Conservation (phyloP, 2,888 invertebrate species). For the Macrosoma leucophasiata region DNA sequence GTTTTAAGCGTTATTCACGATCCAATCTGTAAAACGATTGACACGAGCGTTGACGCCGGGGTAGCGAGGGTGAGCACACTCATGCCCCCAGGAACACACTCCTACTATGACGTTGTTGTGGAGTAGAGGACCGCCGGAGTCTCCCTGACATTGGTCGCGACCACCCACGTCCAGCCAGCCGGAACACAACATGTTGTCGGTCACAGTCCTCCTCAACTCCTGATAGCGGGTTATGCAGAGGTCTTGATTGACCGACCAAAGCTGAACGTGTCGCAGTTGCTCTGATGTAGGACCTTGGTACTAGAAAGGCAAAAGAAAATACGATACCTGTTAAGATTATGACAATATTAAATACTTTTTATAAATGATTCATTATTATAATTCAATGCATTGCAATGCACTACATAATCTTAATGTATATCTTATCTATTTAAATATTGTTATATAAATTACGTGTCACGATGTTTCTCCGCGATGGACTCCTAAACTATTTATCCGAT, state of each 20-base stretch:
- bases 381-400: too few relatives aligned
- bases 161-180: conserved; percentile 39
- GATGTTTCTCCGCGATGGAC: too few relatives aligned
- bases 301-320: conserved; percentile 25
- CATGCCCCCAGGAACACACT: conserved; percentile 36
- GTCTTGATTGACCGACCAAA: conserved; percentile 35
- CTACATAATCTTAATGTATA: too few relatives aligned
- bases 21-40: conserved; percentile 35
- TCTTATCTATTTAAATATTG: too few relatives aligned
- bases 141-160: conserved; percentile 42
- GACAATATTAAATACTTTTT: too few relatives aligned
- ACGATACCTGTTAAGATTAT: background rate
- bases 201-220: conserved; percentile 25
- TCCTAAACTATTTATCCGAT: too few relatives aligned
- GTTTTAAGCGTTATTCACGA: conserved; percentile 33
- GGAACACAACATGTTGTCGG: conserved; percentile 45
- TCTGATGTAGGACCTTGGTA: conserved; percentile 32
- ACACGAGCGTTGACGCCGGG: conserved; percentile 42
- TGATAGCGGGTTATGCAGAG: conserved; percentile 34
- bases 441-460: too few relatives aligned
- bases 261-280: conserved; percentile 39
- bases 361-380: too few relatives aligned
- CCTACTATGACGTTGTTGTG: conserved; percentile 38
- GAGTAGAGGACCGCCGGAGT: conserved; percentile 44
- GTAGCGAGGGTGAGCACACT: conserved; percentile 31